Base-by-base conservation (phyloP, 2,113 vertebrate species). In the Pterocles burchelli region DNA sequence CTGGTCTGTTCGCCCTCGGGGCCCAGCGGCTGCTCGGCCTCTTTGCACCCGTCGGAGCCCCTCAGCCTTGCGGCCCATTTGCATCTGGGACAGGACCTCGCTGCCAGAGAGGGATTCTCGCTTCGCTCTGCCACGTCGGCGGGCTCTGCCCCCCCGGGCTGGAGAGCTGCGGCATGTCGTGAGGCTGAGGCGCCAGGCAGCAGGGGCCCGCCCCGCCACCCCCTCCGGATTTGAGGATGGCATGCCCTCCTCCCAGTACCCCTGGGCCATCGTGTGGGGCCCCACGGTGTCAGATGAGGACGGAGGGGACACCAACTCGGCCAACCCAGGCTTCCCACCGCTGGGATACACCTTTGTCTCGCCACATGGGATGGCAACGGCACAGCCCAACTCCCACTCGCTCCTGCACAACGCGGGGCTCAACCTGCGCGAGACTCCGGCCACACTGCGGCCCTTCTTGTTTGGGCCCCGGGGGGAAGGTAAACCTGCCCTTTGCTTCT, bases 231-330 rank as follows among this genome's bases (percentile, higher is more conserved):
- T 98, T 29, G 98, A 98, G 96, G 98, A 98, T 1, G 98, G 98
- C 67, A 97, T 98, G 34, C 98, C 98, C 55, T 98, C 98, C 38
- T 98, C 98, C n/a, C 98, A 98, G 93, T 98, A 98, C 77, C 98
- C 98, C 52, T 98, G 98, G 98, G 98, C 98, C 80, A 98, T 98
- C 13, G 98, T 98, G 15, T 98, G 98, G 98, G 98, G 98, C 21
- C 98, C 98, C 73, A 98, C 98, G 0, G 98, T 98, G 79, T 98
- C 98, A 1, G 98, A 98, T 58, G 98, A 98, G 90, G 98, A 98
- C 1, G 98, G 98, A 79, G 98, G 98, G 28, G 98, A 98, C 75
- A 65, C 97, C 82, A 98, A 98, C 85, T 98, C 98, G 0, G 98
- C 98, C 94, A 98, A 98, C 83, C 98, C 98, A 1, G 98, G 98